Conservation (phyloP, 2,888 invertebrate genomes). For the Erebia ligea region DNA sequence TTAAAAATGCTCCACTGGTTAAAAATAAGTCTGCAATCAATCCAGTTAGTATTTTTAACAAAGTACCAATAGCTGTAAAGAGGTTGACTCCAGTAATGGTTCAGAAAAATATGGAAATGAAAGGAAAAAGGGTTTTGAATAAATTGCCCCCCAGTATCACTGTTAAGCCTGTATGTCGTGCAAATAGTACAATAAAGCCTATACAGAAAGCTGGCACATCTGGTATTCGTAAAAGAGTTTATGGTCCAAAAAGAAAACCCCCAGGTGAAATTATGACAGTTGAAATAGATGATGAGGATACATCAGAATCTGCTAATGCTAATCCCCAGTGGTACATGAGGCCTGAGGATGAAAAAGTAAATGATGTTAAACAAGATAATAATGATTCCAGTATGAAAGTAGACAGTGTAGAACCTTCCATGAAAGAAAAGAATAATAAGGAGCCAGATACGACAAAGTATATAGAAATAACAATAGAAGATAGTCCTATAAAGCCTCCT, state of each 20-base stretch:
- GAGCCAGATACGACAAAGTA: slow-evolving; percentile 59
- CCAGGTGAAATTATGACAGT: slow-evolving; percentile 56
- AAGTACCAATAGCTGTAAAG: slow-evolving; percentile 41
- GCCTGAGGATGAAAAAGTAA: slow-evolving; percentile 61
- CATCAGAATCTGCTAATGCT: slow-evolving; percentile 42
- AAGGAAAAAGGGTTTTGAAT: slow-evolving; percentile 46
- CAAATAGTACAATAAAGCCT: slow-evolving; percentile 55
- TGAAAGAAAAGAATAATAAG: slow-evolving; percentile 63
- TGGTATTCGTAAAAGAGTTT: slow-evolving; percentile 26
- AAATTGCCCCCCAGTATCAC: slow-evolving; percentile 67
- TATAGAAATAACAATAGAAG: slow-evolving; percentile 76
- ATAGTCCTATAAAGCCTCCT: slow-evolving; percentile 67
- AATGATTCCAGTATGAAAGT: slow-evolving; percentile 7
- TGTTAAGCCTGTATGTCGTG: slow-evolving; percentile 22
- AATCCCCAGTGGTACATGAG: slow-evolving; percentile 72
- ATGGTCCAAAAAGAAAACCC: slow-evolving; percentile 33
- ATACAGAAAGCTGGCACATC: slow-evolving; percentile 28
- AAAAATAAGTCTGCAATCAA: slow-evolving; percentile 43
- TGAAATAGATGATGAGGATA: slow-evolving; percentile 71
- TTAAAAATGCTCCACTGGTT: slow-evolving; percentile 35
- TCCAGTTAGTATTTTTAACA: slow-evolving; percentile 44
- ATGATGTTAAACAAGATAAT: slow-evolving; percentile 17
- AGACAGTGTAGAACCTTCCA: slow-evolving; percentile 19
- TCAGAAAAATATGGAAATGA: slow-evolving; percentile 45
- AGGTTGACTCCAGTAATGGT: slow-evolving; percentile 38